These are phyloP conservation scores for Etheostoma cragini DNA, from an alignment of 2,113 vertebrate species.

Conservation along the genomic window DNA sequence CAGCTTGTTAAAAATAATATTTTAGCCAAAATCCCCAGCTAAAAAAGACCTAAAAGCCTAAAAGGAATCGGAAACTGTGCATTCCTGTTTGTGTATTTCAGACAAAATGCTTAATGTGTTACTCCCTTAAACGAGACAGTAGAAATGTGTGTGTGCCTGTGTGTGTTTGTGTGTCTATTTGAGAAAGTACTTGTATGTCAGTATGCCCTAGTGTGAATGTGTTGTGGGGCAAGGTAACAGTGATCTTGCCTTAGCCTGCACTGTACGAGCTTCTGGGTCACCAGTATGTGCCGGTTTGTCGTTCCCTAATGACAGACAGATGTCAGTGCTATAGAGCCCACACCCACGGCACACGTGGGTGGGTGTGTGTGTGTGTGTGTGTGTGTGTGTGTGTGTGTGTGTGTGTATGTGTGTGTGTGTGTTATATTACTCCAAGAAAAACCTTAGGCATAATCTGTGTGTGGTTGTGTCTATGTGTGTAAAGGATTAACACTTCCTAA, in stretches of 20 bases:
- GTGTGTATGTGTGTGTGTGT: neutral
- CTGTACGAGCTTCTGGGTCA: slow-evolving; percentile 45
- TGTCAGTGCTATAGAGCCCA: slow-evolving; percentile 61
- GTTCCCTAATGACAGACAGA: slow-evolving; percentile 70
- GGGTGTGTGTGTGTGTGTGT: slow-evolving; percentile 9
- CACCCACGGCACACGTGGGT: slow-evolving; percentile 4
- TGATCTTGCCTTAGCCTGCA: slow-evolving; percentile 58
- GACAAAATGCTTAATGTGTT: neutral
- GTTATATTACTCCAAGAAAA: slow-evolving; percentile 17
- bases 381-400: no score
- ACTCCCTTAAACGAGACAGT: neutral
- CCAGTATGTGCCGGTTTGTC: slow-evolving; percentile 46
- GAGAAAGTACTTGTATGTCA: slow-evolving; percentile 2
- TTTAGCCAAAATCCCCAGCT: neutral
- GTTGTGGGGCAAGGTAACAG: slow-evolving; percentile 64
- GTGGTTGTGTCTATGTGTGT: slow-evolving; percentile 20
- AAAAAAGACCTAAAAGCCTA: neutral
- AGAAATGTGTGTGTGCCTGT: neutral
- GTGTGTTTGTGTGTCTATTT: neutral
- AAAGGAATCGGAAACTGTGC: neutral
- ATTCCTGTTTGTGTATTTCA: slow-evolving; percentile 4
- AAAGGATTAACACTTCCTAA: slow-evolving; percentile 46
- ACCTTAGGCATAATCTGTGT: slow-evolving; percentile 22
- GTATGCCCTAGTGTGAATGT: slow-evolving; percentile 2
- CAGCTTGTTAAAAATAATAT: neutral